A percentile compares a stretch with the other conserved stretches of the same genome.
phyloP scores from a whole-genome alignment of 1,140 invertebrate genomes.

The Aphidius gifuensis region DNA sequence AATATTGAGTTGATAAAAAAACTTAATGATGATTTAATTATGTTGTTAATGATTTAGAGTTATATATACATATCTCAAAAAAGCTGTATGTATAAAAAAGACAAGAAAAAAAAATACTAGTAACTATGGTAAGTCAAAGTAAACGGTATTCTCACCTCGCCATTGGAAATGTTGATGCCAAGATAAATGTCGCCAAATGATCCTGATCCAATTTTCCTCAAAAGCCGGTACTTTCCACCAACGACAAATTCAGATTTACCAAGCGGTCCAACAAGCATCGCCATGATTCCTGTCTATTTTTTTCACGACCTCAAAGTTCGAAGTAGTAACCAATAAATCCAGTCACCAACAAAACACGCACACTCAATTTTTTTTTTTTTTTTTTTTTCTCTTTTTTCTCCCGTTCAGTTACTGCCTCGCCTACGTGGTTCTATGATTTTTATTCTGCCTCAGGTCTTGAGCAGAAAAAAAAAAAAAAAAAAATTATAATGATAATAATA shows the following conservation, averaged over 20 bases:
- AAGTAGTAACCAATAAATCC: slow-evolving; percentile 6
- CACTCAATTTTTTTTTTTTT: background rate
- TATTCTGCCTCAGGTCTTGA: too few relatives aligned
- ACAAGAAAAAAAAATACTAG: background rate
- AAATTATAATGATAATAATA: too few relatives aligned
- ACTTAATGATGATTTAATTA: background rate
- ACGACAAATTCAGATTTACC: slow-evolving; percentile 73
- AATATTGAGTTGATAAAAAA: background rate
- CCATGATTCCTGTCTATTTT: slow-evolving; percentile 36
- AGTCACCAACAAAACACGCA: background rate
- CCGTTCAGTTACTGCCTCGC: background rate
- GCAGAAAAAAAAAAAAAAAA: slow-evolving; percentile 13
- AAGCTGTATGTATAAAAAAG: background rate
- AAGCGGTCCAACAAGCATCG: slow-evolving; percentile 38
- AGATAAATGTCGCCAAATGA: slow-evolving; percentile 99
- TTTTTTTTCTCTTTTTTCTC: background rate
- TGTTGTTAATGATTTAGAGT: background rate
- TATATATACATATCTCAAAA: too few relatives aligned
- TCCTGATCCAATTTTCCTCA: slow-evolving; percentile 96
- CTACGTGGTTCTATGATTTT: too few relatives aligned
- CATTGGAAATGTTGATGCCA: slow-evolving; percentile 93
- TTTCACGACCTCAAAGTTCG: slow-evolving; percentile 10
- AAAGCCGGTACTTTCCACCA: slow-evolving; percentile 89
- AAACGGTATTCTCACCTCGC: slow-evolving; percentile 69
- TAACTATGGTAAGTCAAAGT: slow-evolving; percentile 6